A percentile compares a stretch with the other conserved stretches of the same genome.
These are phyloP conservation scores for Plectrocnemia conspersa DNA, from an alignment of 1,140 invertebrate species.

Conservation along the genomic window DNA sequence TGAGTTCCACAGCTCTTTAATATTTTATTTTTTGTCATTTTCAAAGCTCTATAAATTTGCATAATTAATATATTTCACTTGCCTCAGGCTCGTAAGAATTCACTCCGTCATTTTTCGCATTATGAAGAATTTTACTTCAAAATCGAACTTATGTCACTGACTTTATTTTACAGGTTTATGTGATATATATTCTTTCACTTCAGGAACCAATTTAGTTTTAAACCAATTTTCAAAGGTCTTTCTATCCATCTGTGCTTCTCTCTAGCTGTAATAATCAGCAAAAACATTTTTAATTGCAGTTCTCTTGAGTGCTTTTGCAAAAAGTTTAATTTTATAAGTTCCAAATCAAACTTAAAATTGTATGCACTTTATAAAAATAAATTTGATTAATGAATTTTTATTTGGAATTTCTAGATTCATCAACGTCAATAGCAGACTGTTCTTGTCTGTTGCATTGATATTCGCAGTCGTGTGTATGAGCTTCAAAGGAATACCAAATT, in stretches of 20 bases:
- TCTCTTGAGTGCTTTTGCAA: not conserved
- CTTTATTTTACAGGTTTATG: too few species aligned
- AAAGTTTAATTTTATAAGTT: slow-evolving; percentile 14
- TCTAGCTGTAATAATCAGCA: too few species aligned
- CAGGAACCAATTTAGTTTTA: not conserved
- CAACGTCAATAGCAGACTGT: slow-evolving; percentile 3
- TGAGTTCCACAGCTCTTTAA: too few species aligned
- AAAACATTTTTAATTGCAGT: not conserved
- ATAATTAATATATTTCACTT: too few species aligned
- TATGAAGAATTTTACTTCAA: too few species aligned
- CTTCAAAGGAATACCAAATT: slow-evolving; percentile 39
- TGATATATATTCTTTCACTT: not conserved
- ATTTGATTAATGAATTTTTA: too few species aligned
- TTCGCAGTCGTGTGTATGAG: slow-evolving; percentile 42
- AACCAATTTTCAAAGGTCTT: slow-evolving; percentile 1
- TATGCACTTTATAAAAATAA: slow-evolving; percentile 38
- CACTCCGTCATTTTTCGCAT: too few species aligned
- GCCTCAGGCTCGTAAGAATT: too few species aligned
- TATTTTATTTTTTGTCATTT: too few species aligned
- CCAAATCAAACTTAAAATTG: slow-evolving; percentile 44
- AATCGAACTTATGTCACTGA: too few species aligned
- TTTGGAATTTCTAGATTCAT: slow-evolving; percentile 12
- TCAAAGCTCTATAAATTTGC: too few species aligned
- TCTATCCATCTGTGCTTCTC: too few species aligned
- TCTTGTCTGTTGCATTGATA: slow-evolving; percentile 35